Evolutionary conservation across 2,888 invertebrate genomes (phyloP), one percentile per base, ranked within the genome.

Genomic region (Microctonus aethiopoides): DNA sequence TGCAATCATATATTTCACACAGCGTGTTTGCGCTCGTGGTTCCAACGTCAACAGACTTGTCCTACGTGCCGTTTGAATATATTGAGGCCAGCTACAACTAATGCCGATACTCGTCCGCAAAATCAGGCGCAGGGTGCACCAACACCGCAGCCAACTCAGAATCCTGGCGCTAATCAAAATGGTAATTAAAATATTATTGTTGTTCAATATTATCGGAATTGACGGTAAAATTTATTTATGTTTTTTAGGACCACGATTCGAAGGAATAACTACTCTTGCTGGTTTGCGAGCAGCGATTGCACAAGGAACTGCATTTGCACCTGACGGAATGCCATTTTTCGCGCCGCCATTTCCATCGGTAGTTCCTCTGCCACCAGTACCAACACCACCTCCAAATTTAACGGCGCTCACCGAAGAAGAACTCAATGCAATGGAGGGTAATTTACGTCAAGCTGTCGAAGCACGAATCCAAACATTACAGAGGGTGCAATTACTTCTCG

Each of bases 1-100:
- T 99, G 99, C 88, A 97, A 97, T 86, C 99, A 99, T 87, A 99
- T 99, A 82, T 99, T 99, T 90, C 99, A 99, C 88, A 95, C 98
- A 57, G 94, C 95, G 67, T 99, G 99, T 87, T 90, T 99, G 67
- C 92, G 99, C 61, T 97, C 98, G 46, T 99, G 99, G 99, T 99
- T 99, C 89, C 99, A 99, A 88, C 92, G 99, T 9, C 99, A 99
- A 86, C 99, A 99, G 88, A 99, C 99, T 4, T 99, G 99, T 84
- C 99, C 99, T 0, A 99, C 99, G 4, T 99, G 99, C 86, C 91
- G 98, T 13, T 90, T 98, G 75, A 98, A 99, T 87, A 97, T 93
- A 65, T 84, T 92, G 63, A 87, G 89, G 71, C 86, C 88, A 5
- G 78, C 82, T n/a, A 77, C 78, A 0, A 75, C 69, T 34, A 78